phyloP scores from a whole-genome alignment of 2,888 invertebrate genomes.

The Dicyrtomina minuta region DNA sequence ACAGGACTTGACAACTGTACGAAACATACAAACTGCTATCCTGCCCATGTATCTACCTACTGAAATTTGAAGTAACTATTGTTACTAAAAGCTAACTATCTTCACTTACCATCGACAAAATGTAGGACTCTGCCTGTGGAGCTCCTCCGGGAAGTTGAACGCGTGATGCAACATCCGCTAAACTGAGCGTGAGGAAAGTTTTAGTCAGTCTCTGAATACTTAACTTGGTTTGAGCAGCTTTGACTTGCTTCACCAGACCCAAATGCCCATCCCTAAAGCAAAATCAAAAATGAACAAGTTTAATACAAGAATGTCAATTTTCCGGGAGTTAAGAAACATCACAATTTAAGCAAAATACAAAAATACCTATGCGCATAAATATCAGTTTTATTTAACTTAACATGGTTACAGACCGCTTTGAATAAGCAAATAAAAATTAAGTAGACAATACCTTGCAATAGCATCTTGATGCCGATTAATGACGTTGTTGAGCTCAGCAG shows the following conservation, averaged over 20 bases:
- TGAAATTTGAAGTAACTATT: not conserved
- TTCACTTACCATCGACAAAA: constrained; percentile 81
- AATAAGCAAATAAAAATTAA: no score
- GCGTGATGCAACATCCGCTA: constrained; percentile 84
- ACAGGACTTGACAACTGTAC: constrained; percentile 7
- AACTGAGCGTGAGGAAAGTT: constrained; percentile 85
- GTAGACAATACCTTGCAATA: constrained; percentile 72
- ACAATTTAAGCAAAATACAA: no score
- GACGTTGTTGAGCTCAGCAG: constrained; percentile 67
- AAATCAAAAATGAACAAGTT: constrained; percentile 5
- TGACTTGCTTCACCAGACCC: constrained; percentile 70
- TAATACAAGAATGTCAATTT: no score
- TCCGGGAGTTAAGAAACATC: no score
- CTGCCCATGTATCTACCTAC: not conserved
- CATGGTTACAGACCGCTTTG: no score
- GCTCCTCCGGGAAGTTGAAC: constrained; percentile 78
- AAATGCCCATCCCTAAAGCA: constrained; percentile 61
- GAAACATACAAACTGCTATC: not conserved
- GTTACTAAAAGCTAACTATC: not conserved
- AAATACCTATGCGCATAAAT: not conserved
- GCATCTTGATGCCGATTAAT: constrained; percentile 78
- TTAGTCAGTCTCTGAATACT: constrained; percentile 95
- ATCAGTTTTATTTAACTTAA: no score
- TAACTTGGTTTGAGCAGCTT: constrained; percentile 87
- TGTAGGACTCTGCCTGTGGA: constrained; percentile 86